Percentiles rank a stretch among this genome's conserved stretches.
phyloP scores from a whole-genome alignment of 2,888 invertebrate genomes.

The Ariolimax columbianus region DNA sequence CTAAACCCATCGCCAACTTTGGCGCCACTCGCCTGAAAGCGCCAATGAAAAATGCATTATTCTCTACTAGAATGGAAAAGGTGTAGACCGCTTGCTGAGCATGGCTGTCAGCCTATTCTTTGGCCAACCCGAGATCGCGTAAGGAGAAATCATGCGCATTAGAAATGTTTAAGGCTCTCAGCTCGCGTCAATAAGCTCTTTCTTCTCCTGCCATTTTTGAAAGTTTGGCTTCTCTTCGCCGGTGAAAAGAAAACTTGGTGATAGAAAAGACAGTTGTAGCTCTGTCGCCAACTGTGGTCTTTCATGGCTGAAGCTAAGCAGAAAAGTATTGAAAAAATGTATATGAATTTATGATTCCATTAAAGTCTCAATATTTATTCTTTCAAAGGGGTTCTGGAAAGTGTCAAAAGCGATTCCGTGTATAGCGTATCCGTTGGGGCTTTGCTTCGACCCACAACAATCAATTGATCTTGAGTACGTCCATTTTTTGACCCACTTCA shows the following conservation, averaged over 20 bases:
- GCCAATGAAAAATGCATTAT: neutral
- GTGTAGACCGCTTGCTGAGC: neutral
- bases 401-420: conserved; percentile 29
- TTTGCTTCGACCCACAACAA: conserved; percentile 27
- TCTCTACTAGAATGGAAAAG: neutral
- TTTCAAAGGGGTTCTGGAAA: conserved; percentile 10
- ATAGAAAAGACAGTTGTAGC: conserved; percentile 20
- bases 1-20: neutral
- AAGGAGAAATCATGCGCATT: conserved; percentile 6
- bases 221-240: conserved; percentile 1
- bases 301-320: neutral
- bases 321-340: conserved; percentile 1
- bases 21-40: conserved; percentile 14
- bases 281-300: conserved; percentile 13
- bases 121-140: neutral
- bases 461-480: conserved; percentile 17
- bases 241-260: neutral
- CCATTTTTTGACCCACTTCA: conserved; percentile 9
- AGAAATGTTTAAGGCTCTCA: conserved; percentile 24
- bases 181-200: conserved; percentile 8
- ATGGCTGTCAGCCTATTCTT: conserved; percentile 7
- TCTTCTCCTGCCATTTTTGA: conserved; percentile 15
- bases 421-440: conserved; percentile 12
- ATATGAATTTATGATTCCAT: conserved; percentile 28
- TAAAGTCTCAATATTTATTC: conserved; percentile 29